Evolutionary conservation across 2,797 vertebrate genomes (phyloP).

Genomic region (Sebastes hopkinsi): DNA sequence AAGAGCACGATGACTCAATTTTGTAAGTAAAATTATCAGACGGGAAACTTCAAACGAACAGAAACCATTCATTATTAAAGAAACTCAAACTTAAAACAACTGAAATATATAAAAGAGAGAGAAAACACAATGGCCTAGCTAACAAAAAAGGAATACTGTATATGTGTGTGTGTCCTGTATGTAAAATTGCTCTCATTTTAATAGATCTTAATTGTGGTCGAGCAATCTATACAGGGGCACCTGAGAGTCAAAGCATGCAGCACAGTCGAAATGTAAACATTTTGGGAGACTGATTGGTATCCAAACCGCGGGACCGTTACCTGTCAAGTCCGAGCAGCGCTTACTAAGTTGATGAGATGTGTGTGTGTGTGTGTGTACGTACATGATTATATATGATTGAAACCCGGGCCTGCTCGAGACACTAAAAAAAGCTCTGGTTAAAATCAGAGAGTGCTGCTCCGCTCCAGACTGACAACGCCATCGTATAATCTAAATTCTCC

Average conservation of each 20-base stretch:
- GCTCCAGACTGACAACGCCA: conserved; percentile 73
- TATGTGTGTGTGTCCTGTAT: not conserved
- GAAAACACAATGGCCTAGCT: not conserved
- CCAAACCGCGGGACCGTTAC: conserved; percentile 82
- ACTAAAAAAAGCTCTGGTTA: conserved; percentile 80
- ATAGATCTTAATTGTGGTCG: conserved; percentile 67
- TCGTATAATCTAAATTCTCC: conserved; percentile 66
- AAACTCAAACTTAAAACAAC: not conserved
- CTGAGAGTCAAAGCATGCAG: conserved; percentile 70
- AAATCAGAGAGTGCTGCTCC: conserved; percentile 71
- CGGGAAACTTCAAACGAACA: not conserved
- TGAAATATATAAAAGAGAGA: not conserved
- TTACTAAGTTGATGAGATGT: conserved; percentile 73
- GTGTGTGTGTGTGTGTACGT: conserved; percentile 56
- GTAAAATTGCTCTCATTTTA: conserved; percentile 57
- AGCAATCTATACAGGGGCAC: conserved; percentile 63
- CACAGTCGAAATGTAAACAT: conserved; percentile 78
- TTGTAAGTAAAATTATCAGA: not conserved
- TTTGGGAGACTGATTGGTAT: conserved; percentile 79
- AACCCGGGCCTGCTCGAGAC: conserved; percentile 66
- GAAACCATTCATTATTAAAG: not conserved
- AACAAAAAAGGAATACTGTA: not conserved
- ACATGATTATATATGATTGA: conserved; percentile 78
- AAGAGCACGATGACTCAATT: not conserved
- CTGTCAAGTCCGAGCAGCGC: conserved; percentile 73